Conservation (phyloP, 2,113 vertebrate species). For the Muntiacus reevesi region DNA sequence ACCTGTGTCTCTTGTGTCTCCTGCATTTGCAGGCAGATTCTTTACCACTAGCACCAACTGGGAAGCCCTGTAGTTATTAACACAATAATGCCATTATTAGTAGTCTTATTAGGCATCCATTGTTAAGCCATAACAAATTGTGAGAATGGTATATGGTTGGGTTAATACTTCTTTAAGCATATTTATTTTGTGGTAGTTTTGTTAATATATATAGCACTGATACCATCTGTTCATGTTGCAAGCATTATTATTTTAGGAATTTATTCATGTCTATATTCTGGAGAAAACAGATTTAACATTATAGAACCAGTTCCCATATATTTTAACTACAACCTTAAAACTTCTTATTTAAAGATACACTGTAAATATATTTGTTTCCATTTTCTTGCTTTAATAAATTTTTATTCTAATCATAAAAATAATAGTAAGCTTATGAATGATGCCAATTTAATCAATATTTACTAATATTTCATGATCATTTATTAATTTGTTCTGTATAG, state of each 20-base stretch:
- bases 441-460: neutral
- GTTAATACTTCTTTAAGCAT: neutral
- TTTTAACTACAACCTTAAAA: constrained; percentile 48
- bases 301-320: constrained; percentile 16
- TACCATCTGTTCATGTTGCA: constrained; percentile 55
- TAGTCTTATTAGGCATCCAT: neutral
- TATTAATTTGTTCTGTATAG: neutral
- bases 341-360: neutral
- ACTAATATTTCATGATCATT: neutral
- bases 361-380: neutral
- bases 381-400: neutral
- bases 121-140: neutral
- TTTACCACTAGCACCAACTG: neutral
- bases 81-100: neutral
- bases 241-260: constrained; percentile 49
- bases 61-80: neutral
- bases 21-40: neutral
- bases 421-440: neutral
- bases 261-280: constrained; percentile 32
- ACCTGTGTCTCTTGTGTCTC: neutral
- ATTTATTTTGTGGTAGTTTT: constrained; percentile 47
- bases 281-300: constrained; percentile 46
- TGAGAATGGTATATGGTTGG: neutral
- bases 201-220: constrained; percentile 49
- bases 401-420: neutral